Base-by-base conservation (phyloP, 37 sponge, comb jelly and placozoan genomes). In the Agelas oroides region DNA sequence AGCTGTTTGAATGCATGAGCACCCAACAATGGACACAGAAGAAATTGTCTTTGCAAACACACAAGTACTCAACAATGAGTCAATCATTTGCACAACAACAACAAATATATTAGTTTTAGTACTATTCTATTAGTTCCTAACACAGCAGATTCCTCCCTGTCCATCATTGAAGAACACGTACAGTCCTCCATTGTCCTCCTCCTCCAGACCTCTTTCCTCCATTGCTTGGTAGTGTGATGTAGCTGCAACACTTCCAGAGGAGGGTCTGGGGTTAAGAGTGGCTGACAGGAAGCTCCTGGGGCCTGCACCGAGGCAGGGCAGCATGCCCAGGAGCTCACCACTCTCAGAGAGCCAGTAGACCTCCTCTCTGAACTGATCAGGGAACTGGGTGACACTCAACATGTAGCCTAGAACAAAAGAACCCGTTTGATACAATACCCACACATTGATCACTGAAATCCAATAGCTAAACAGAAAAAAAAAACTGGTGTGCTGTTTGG, bases 101-200 rank as follows among this genome's bases (percentile, higher is more conserved):
- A n/a, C n/a, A n/a, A n/a, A n/a, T n/a, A n/a, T n/a, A n/a, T n/a
- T n/a, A n/a, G n/a, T n/a, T n/a, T n/a, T n/a, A n/a, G n/a, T n/a
- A n/a, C n/a, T n/a, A n/a, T n/a, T n/a, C n/a, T n/a, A n/a, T n/a
- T n/a, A 20, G 37, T 27, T 78, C 76, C 57, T 76, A 27, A 68
- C 13, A 59, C 89, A 83, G 30, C 72, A 71, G 52, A 89, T 83
- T 20, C 73, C 89, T 25, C 89, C 89, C 21, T 71, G 62, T 20
- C 89, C 89, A 77, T 89, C 89, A 76, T 75, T 40, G 25, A 82
- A 89, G 73, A 75, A 89, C 36, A 83, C 70, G 24, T 75, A 76
- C 30, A 81, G 23, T 60, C 85, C 85, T 27, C 85, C 76, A 52
- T 33, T 53, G 0, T 84, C 75, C 20, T 86, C 79, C n/a, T 35